phyloP scores from a whole-genome alignment of 2,888 invertebrate species.

The Orthonevra nobilis region DNA sequence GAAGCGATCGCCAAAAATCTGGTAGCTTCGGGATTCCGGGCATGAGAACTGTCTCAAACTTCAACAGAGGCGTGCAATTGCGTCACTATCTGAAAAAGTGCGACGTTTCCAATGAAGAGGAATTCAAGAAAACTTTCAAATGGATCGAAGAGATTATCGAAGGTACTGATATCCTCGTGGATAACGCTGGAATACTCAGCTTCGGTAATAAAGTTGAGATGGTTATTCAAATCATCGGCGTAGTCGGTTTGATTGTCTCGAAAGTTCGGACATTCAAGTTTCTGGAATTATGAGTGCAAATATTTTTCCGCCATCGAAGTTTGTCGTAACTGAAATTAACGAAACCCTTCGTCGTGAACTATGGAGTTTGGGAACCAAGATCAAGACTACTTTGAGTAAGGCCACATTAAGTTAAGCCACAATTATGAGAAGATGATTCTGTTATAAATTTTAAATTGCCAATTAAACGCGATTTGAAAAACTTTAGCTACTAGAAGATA shows the following conservation, averaged over 20 bases:
- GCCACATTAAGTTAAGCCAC: no score
- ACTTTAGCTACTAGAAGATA: no score
- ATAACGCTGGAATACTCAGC: slow-evolving; percentile 81
- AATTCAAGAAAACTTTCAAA: slow-evolving; percentile 81
- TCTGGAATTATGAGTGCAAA: slow-evolving; percentile 74
- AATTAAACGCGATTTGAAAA: no score
- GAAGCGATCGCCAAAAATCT: slow-evolving; percentile 79
- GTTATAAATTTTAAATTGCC: no score
- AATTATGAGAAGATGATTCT: no score
- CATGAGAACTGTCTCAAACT: slow-evolving; percentile 73
- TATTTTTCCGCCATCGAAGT: slow-evolving; percentile 72
- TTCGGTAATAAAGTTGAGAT: slow-evolving; percentile 71
- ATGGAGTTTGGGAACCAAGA: slow-evolving; percentile 42
- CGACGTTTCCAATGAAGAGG: slow-evolving; percentile 81
- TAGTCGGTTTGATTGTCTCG: slow-evolving; percentile 78
- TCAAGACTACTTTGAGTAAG: slow-evolving; percentile 70
- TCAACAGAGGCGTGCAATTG: slow-evolving; percentile 41
- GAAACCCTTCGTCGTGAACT: slow-evolving; percentile 73
- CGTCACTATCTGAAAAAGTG: slow-evolving; percentile 39
- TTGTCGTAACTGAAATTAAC: slow-evolving; percentile 73
- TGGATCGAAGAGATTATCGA: slow-evolving; percentile 81
- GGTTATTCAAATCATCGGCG: slow-evolving; percentile 73
- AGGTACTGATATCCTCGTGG: slow-evolving; percentile 82
- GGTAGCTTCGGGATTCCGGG: slow-evolving; percentile 81
- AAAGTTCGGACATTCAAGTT: slow-evolving; percentile 60